Base-by-base conservation (phyloP, 2,888 invertebrate genomes). In the Coelopa pilipes region DNA sequence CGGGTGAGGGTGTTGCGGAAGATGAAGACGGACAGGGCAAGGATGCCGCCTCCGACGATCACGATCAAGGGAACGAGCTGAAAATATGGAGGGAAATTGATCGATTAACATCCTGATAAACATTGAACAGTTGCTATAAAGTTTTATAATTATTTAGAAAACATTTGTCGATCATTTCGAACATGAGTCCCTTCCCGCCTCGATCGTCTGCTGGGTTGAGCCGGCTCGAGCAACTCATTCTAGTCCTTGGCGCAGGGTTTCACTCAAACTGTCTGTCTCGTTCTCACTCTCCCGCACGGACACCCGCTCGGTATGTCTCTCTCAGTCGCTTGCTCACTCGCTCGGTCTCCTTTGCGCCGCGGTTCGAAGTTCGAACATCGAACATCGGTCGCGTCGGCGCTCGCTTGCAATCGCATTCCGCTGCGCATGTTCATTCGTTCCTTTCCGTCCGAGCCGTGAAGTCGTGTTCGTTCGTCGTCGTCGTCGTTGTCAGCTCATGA, bases 351-450 rank as follows among this genome's bases (percentile, higher is more conserved):
- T 63, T 63, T n/a, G n/a, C 63, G 24, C 63, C 1, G n/a, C 15
- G 3, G 4, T 10, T 45, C 3, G 1, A n/a, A 13, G 19, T 1
- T 17, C 19, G 5, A 0, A 19, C 55, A 17, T 9, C 9, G 19
- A 4, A 55, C 17, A 19, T 55, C 19, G 55, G 24, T 19, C 24
- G 1, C 21, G 1, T 12, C 11, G 11, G 1, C 50, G 66, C 49
- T 66, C 53, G 13, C 13, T 57, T 69, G 9, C 1, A 19, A 59
- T 17, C 55, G 59, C 21, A 75, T 79, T 76, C 73, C 77, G 74
- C 73, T 81, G 79, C 81, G 78, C 78, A 80, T 80, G 78, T 76
- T 80, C 77, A 76, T 81, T 82, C 81, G 79, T 75, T 63, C 24
- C 24, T 76, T 76, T 76, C 7, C 34, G 34, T 34, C 34, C 34